A percentile compares a stretch with the other conserved stretches of the same genome.
Evolutionary conservation across 1,140 invertebrate species (phyloP).

Genomic region (Ectropis grisescens): DNA sequence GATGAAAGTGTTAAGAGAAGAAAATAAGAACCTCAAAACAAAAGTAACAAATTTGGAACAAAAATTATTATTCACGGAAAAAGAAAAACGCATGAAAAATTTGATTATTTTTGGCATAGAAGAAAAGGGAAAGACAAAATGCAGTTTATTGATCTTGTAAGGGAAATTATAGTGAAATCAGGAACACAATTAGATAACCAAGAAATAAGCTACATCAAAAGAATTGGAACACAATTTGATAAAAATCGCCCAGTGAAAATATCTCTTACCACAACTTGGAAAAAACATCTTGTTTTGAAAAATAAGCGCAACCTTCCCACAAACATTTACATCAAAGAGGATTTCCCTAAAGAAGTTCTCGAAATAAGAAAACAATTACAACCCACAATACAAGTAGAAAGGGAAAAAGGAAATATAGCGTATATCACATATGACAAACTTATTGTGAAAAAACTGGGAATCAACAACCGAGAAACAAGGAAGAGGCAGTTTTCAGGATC

Average conservation of each 20-base stretch:
- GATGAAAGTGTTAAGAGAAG: slow-evolving; percentile 11
- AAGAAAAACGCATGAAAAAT: slow-evolving; percentile 18
- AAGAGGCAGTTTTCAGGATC: slow-evolving; percentile 11
- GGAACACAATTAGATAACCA: slow-evolving; percentile 9
- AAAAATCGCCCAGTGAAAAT: slow-evolving; percentile 13
- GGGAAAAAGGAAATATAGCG: slow-evolving; percentile 10
- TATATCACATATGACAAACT: slow-evolving; percentile 14
- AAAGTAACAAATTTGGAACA: slow-evolving; percentile 13
- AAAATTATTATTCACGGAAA: slow-evolving; percentile 10
- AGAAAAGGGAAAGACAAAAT: slow-evolving; percentile 10
- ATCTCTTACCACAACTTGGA: slow-evolving; percentile 16
- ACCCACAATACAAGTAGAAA: slow-evolving; percentile 7
- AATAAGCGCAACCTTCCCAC: slow-evolving; percentile 13
- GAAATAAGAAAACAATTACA: slow-evolving; percentile 10
- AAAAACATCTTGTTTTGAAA: slow-evolving; percentile 15
- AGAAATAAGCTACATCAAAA: slow-evolving; percentile 12
- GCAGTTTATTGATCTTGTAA: slow-evolving; percentile 9
- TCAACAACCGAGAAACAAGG: slow-evolving; percentile 11
- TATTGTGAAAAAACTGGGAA: slow-evolving; percentile 12
- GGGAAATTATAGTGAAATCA: slow-evolving; percentile 7
- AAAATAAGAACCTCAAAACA: slow-evolving; percentile 17
- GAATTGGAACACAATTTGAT: slow-evolving; percentile 11
- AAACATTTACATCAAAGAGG: slow-evolving; percentile 15
- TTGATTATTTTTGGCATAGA: slow-evolving; percentile 18
- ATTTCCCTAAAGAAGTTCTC: slow-evolving; percentile 8